Percentiles rank a stretch among this genome's conserved stretches.
Conservation (phyloP, 1,140 invertebrate genomes). For the Ceratina japonica region DNA sequence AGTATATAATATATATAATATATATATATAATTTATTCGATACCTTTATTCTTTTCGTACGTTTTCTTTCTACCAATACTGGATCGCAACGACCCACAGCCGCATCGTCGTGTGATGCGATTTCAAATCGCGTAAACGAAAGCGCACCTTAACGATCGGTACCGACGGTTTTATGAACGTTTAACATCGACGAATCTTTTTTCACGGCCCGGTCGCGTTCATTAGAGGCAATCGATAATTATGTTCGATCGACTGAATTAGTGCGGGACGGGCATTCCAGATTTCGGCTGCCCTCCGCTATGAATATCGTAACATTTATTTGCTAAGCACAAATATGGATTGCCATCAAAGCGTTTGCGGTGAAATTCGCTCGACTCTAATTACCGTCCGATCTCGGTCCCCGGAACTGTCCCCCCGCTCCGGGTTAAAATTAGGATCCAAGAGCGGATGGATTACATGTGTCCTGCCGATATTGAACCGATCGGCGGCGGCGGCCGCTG, state of each 20-base stretch:
- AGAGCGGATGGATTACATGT: constrained; percentile 32
- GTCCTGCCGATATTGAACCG: constrained; percentile 41
- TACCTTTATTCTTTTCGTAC: too few species aligned
- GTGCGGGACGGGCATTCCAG: too few species aligned
- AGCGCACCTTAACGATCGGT: too few species aligned
- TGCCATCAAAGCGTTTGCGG: constrained; percentile 38
- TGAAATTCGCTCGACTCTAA: constrained; percentile 31
- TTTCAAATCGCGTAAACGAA: too few species aligned
- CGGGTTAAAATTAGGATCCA: constrained; percentile 33
- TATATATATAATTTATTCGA: too few species aligned
- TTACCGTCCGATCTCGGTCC: constrained; percentile 1
- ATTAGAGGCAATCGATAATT: neutral
- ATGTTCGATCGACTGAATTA: neutral
- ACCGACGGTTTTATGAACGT: neutral
- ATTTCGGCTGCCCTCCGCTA: neutral
- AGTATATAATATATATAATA: too few species aligned
- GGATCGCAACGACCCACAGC: too few species aligned
- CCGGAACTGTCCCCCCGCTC: neutral
- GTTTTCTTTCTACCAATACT: too few species aligned
- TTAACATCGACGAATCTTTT: neutral
- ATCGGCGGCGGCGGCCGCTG: neutral
- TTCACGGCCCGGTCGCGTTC: neutral
- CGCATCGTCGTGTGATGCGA: too few species aligned
- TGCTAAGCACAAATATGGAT: constrained; percentile 46
- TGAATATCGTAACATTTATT: constrained; percentile 52